Base-by-base conservation (phyloP, 2,113 vertebrate genomes). In the Gobiocypris rarus region DNA sequence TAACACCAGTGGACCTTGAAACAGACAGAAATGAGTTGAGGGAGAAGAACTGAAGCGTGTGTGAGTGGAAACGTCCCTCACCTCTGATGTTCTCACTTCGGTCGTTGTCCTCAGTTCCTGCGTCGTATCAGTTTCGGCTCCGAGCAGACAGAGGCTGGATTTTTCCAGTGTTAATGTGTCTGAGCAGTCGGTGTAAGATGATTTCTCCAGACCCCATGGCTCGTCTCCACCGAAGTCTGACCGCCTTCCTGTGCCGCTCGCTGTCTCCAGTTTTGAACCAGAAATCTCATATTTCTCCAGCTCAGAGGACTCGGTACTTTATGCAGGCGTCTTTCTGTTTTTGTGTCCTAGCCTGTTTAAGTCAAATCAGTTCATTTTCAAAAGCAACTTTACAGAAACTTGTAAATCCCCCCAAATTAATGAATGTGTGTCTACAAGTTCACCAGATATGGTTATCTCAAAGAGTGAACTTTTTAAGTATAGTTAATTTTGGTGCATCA, bases 201-300 rank as follows among this genome's bases (percentile, higher is more conserved):
- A 90, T 76, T 93, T 91, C 84, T 91, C 89, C 92, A 92, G 93
- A 92, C 71, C 48, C 61, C 45, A 19, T 82, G 87, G 89, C 84
- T 81, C 59, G 41, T 70, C 78, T 90, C 86, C 86, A 90, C 65
- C 63, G 85, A 84, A 77, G 83, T 88, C 88, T 89, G 59, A 81
- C 85, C 73, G 85, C 85, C 88, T 92, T 91, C 90, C 90, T 91
- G 88, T 89, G 86, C 89, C 31, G 54, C 81, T 85, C 74, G 41
- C 73, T 83, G 79, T 84, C 86, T 86, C 69, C 71, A 78, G 71
- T 69, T 75, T 50, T 84, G 38, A 75, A 70, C 67, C 65, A 86
- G 26, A 81, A 52, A 67, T 61, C 41, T 83, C 83, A 83, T 84
- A 81, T 82, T 82, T 75, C 75, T 80, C 58, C 8, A 56, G 41